A percentile compares a stretch with the other conserved stretches of the same genome.
Conservation (phyloP, 2,888 invertebrate genomes). For the Rugalucina vietnamica region DNA sequence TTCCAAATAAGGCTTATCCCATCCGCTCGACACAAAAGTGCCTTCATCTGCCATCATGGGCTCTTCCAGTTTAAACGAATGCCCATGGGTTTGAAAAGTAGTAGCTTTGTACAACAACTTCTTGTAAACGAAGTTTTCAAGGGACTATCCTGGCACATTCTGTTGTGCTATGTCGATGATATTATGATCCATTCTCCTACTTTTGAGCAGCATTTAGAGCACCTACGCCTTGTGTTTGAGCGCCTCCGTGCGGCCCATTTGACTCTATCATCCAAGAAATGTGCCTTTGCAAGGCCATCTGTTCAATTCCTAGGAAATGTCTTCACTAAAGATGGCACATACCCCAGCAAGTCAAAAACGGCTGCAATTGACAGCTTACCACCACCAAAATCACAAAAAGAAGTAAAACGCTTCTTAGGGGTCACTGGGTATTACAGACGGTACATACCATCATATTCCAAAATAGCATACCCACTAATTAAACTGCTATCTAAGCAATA, state of each 20-base stretch:
- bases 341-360: not conserved
- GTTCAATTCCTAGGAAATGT: not conserved
- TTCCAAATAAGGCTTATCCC: not conserved
- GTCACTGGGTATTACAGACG: not conserved
- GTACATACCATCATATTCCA: not conserved
- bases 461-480: not conserved
- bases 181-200: not conserved
- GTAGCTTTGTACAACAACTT: not conserved
- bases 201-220: not conserved
- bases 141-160: not conserved
- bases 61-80: not conserved
- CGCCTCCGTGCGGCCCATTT: not conserved
- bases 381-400: constrained; percentile 6
- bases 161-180: not conserved
- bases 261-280: not conserved
- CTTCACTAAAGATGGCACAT: not conserved
- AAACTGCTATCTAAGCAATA: not conserved
- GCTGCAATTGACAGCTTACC: not conserved
- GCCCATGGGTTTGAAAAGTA: not conserved
- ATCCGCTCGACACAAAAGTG: not conserved
- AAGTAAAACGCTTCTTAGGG: not conserved
- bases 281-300: not conserved
- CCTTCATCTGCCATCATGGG: not conserved
- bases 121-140: not conserved
- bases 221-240: not conserved